phyloP scores from a whole-genome alignment of 2,113 vertebrate genomes.

The Bagarius yarrelli region DNA sequence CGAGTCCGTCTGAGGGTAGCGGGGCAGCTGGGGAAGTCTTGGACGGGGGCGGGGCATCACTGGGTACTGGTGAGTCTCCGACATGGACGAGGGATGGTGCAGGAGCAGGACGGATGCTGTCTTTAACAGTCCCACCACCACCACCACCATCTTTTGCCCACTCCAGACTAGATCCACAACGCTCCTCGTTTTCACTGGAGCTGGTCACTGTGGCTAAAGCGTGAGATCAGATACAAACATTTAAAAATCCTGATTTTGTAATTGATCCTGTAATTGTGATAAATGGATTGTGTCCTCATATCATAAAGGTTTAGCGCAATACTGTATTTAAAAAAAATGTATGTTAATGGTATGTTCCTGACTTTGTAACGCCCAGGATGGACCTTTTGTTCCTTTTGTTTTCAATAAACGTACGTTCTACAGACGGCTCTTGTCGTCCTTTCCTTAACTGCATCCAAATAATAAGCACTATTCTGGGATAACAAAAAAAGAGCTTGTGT shows the following conservation, averaged over 20 bases:
- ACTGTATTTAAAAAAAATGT: slow-evolving; percentile 38
- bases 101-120: slow-evolving; percentile 68
- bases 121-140: slow-evolving; percentile 57
- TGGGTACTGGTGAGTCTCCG: slow-evolving; percentile 65
- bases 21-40: slow-evolving; percentile 60
- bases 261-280: too few species aligned
- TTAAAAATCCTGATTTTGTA: too few species aligned
- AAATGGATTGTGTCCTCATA: too few species aligned
- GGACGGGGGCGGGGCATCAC: slow-evolving; percentile 56
- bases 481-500: slow-evolving; percentile 55
- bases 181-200: slow-evolving; percentile 96
- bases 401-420: slow-evolving; percentile 10
- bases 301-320: background rate
- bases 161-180: slow-evolving; percentile 87
- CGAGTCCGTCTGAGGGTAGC: slow-evolving; percentile 41
- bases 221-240: slow-evolving; percentile 14
- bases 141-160: slow-evolving; percentile 84
- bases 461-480: slow-evolving; percentile 67
- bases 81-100: slow-evolving; percentile 77
- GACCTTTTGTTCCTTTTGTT: too few species aligned
- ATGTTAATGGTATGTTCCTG: slow-evolving; percentile 35
- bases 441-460: slow-evolving; percentile 62
- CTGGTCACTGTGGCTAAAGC: slow-evolving; percentile 85
- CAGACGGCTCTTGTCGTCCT: slow-evolving; percentile 44
- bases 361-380: too few species aligned